phyloP scores from a whole-genome alignment of 2,888 invertebrate species.

The Ptychoptera albimana region DNA sequence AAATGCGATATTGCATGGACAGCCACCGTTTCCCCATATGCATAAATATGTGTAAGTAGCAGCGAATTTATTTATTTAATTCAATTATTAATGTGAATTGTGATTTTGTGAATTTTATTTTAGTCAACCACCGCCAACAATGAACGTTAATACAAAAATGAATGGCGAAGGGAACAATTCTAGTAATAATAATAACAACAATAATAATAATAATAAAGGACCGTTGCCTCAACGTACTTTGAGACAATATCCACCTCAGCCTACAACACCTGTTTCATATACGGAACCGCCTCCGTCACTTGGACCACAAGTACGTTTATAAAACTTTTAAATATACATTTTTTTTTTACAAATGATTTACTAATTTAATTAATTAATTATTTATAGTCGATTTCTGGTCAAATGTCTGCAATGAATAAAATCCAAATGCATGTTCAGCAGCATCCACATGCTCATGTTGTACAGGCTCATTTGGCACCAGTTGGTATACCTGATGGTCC shows the following conservation, averaged over 20 bases:
- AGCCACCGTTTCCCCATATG: constrained; percentile 11
- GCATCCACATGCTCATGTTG: constrained; percentile 1
- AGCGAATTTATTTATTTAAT: neutral
- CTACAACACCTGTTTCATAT: constrained; percentile 20
- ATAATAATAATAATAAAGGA: constrained; percentile 18
- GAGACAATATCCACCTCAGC: constrained; percentile 20
- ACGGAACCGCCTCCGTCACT: constrained; percentile 12
- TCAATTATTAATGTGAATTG: constrained; percentile 16
- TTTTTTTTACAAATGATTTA: neutral
- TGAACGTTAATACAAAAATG: constrained; percentile 20
- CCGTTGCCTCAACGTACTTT: constrained; percentile 24
- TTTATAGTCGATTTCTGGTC: neutral
- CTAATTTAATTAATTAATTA: neutral
- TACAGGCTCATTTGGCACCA: constrained; percentile 1
- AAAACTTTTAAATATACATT: neutral
- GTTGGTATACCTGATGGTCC: neutral
- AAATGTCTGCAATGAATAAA: constrained; percentile 16
- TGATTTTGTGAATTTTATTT: constrained; percentile 1
- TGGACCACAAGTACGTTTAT: constrained; percentile 3
- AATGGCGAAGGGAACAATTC: constrained; percentile 22
- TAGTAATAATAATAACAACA: neutral
- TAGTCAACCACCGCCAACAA: constrained; percentile 16
- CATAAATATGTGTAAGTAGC: constrained; percentile 11
- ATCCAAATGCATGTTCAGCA: constrained; percentile 13
- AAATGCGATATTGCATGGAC: constrained; percentile 11